phyloP scores from a whole-genome alignment of 2,113 vertebrate genomes.

The Chelonoidis abingdonii region DNA sequence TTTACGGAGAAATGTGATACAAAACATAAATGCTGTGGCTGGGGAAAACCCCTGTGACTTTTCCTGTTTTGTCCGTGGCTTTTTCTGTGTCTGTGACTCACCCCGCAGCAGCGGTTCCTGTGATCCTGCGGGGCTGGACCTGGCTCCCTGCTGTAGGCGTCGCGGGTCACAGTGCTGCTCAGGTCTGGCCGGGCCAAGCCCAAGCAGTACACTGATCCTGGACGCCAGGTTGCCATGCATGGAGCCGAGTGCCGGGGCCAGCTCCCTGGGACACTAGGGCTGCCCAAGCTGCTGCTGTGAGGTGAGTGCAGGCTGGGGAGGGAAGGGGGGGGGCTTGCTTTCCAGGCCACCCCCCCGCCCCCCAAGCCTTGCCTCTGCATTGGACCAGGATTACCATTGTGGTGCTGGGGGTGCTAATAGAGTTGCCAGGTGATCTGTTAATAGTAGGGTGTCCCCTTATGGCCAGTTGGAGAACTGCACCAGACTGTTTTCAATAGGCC shows the following conservation, averaged over 20 bases:
- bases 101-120: not conserved
- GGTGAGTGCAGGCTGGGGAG: not conserved
- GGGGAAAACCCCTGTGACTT: not conserved
- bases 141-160: not conserved
- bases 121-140: no score
- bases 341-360: not conserved
- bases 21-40: not conserved
- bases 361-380: not conserved
- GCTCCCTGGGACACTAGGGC: no score
- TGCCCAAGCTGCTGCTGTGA: not conserved
- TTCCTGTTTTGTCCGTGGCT: not conserved
- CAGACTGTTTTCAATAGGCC: not conserved
- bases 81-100: not conserved
- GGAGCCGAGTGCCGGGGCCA: no score
- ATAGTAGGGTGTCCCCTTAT: not conserved
- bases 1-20: no score
- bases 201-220: no score
- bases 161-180: rapidly evolving
- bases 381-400: not conserved
- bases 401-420: not conserved
- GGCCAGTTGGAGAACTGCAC: not conserved
- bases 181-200: no score
- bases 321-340: not conserved
- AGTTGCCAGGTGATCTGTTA: not conserved
- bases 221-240: no score